Evolutionary conservation across 2,113 vertebrate genomes (phyloP).

Genomic region (Phaethon lepturus): DNA sequence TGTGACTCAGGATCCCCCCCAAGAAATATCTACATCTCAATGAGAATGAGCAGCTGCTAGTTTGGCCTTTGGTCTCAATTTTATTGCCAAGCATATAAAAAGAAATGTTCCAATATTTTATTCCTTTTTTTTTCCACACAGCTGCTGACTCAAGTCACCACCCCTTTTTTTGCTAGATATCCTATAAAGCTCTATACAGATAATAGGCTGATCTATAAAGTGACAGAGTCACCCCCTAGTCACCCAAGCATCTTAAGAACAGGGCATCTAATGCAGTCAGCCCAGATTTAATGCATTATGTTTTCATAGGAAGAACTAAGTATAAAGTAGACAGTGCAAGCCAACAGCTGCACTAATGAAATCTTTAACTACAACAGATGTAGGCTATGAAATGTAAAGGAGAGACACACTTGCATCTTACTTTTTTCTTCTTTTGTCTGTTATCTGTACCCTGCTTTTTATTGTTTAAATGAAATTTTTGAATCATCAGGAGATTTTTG

Average conservation of each 20-base stretch:
- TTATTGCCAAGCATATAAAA: slow-evolving; percentile 55
- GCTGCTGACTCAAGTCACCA: slow-evolving; percentile 48
- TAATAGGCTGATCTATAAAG: slow-evolving; percentile 26
- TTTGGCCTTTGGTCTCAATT: slow-evolving; percentile 48
- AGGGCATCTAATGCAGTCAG: not conserved
- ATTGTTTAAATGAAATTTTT: slow-evolving; percentile 68
- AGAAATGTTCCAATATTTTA: slow-evolving; percentile 42
- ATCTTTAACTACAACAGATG: slow-evolving; percentile 56
- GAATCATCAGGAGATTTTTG: slow-evolving; percentile 66
- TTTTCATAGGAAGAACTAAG: slow-evolving; percentile 9
- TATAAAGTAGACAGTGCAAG: not conserved
- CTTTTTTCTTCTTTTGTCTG: slow-evolving; percentile 36
- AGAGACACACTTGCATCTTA: slow-evolving; percentile 18
- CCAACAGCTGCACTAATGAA: slow-evolving; percentile 54
- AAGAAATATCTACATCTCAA: slow-evolving; percentile 12
- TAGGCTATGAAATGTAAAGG: slow-evolving; percentile 25
- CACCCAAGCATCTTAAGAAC: not conserved
- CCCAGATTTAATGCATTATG: not conserved
- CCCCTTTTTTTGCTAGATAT: not conserved
- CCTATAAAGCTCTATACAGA: not conserved
- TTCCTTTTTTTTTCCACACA: slow-evolving; percentile 26
- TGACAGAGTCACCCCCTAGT: not conserved
- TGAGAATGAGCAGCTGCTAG: slow-evolving; percentile 40
- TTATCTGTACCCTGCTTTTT: slow-evolving; percentile 57
- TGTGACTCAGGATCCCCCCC: not conserved